These are phyloP conservation scores for Pyrochroa serraticornis DNA, from an alignment of 2,888 invertebrate genomes.

Conservation along the genomic window DNA sequence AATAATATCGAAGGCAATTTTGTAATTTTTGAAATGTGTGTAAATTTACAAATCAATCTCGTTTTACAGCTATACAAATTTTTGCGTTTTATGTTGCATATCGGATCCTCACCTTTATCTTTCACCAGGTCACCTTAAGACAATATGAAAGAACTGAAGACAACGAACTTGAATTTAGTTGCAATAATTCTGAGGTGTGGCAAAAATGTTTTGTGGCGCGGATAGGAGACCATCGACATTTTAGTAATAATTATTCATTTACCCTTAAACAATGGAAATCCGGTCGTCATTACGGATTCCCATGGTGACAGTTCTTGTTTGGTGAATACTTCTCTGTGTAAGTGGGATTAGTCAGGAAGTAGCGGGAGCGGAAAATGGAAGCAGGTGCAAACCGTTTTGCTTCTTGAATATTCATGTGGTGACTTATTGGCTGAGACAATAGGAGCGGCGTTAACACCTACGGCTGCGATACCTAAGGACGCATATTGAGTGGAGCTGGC, in stretches of 20 bases:
- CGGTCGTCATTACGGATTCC: slow-evolving; percentile 18
- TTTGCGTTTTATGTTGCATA: too few relatives aligned
- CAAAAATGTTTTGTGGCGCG: background rate
- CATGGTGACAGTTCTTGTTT: slow-evolving; percentile 12
- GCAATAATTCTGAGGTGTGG: too few relatives aligned
- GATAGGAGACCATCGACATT: background rate
- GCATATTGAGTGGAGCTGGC: slow-evolving; percentile 35
- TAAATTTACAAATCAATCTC: too few relatives aligned
- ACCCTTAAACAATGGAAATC: slow-evolving; percentile 8
- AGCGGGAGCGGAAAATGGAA: slow-evolving; percentile 31
- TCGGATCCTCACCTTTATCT: too few relatives aligned
- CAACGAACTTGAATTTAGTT: too few relatives aligned
- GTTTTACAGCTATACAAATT: too few relatives aligned
- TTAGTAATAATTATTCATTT: slow-evolving; percentile 1
- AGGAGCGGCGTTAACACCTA: slow-evolving; percentile 41
- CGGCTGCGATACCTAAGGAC: slow-evolving; percentile 37
- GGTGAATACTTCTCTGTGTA: slow-evolving; percentile 10
- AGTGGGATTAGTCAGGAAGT: slow-evolving; percentile 14
- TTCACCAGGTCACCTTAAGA: too few relatives aligned
- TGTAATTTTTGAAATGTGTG: too few relatives aligned
- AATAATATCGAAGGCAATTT: too few relatives aligned
- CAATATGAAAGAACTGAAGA: too few relatives aligned
- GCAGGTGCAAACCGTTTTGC: slow-evolving; percentile 45
- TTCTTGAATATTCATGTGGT: slow-evolving; percentile 48
- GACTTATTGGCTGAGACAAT: slow-evolving; percentile 48